Evolutionary conservation across 1,140 invertebrate species (phyloP).

Genomic region (Danaus melanippus): DNA sequence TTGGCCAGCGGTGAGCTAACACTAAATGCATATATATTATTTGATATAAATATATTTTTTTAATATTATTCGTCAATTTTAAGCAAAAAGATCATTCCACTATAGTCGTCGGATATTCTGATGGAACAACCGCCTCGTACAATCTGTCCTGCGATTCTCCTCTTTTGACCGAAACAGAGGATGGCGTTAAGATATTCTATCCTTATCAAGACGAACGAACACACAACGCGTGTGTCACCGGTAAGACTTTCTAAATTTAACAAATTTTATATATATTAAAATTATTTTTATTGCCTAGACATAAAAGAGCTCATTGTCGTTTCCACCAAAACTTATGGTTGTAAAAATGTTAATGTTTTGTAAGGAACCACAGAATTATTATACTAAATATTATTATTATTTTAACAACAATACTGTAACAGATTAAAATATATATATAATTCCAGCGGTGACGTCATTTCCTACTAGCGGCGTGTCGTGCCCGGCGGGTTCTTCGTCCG

Average conservation of each 20-base stretch:
- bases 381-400: neutral
- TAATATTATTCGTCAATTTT: constrained; percentile 18
- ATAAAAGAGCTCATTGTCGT: too few relatives aligned
- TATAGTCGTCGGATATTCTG: constrained; percentile 76
- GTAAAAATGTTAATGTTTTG: too few relatives aligned
- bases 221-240: constrained; percentile 47
- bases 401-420: neutral
- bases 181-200: constrained; percentile 51
- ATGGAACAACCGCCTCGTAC: constrained; percentile 76
- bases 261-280: too few relatives aligned
- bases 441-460: constrained; percentile 24
- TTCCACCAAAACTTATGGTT: too few relatives aligned
- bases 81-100: constrained; percentile 65
- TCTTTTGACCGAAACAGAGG: constrained; percentile 54
- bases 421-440: neutral
- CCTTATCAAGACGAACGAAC: constrained; percentile 49
- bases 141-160: constrained; percentile 71
- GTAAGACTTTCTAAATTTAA: constrained; percentile 20
- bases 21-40: constrained; percentile 5
- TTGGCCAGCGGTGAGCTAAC: constrained; percentile 44
- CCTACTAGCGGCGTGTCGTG: constrained; percentile 6
- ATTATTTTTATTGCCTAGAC: too few relatives aligned
- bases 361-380: neutral
- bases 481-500: constrained; percentile 19
- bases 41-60: neutral